Evolutionary conservation across 2,113 vertebrate genomes (phyloP).

Genomic region (Crotophaga sulcirostris): DNA sequence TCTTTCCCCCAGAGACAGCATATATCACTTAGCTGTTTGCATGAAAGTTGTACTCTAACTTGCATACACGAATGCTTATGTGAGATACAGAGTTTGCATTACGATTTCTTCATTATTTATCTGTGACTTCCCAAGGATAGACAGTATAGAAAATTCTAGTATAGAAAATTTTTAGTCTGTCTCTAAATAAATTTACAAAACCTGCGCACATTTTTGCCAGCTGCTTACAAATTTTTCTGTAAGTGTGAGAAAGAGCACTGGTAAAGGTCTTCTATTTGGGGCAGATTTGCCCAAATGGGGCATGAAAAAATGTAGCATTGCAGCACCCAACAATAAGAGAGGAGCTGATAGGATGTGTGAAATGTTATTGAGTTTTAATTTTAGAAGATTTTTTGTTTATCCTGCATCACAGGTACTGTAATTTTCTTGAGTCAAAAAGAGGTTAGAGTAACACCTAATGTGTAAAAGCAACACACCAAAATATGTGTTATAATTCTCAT

Average conservation of each 20-base stretch:
- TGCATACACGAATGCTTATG: neutral
- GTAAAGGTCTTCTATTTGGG: neutral
- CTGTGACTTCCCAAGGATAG: neutral
- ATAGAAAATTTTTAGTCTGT: neutral
- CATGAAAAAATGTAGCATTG: neutral
- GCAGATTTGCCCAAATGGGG: neutral
- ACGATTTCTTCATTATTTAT: neutral
- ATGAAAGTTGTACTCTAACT: constrained; percentile 40
- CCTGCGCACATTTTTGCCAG: neutral
- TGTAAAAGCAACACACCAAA: neutral
- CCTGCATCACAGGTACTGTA: neutral
- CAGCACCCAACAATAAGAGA: neutral
- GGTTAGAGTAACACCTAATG: neutral
- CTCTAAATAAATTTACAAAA: neutral
- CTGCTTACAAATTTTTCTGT: neutral
- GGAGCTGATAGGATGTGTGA: neutral
- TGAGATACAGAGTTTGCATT: constrained; percentile 51
- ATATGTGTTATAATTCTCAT: neutral
- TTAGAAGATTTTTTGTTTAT: neutral
- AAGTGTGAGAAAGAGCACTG: neutral
- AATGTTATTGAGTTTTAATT: neutral
- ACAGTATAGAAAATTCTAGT: neutral
- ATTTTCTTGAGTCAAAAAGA: neutral
- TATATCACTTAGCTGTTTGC: neutral
- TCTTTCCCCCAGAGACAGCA: neutral